Evolutionary conservation across 2,888 invertebrate genomes (phyloP).

Genomic region (Dorcus parallelipipedus): DNA sequence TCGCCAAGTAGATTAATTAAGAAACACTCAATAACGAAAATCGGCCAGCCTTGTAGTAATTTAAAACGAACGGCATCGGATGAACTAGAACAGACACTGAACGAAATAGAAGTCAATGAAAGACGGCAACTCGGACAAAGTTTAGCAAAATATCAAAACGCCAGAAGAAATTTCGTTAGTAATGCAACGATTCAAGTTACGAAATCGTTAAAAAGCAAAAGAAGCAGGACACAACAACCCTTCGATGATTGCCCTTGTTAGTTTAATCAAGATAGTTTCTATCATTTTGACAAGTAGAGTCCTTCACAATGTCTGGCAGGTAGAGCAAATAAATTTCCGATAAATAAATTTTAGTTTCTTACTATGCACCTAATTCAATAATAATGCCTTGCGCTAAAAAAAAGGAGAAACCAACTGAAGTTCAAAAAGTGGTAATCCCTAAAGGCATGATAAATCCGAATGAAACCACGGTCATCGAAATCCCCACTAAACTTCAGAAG

Average conservation of each 20-base stretch:
- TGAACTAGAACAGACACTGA: constrained; percentile 3
- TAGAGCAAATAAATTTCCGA: constrained; percentile 2
- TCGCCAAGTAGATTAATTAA: no score
- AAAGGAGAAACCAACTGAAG: constrained; percentile 11
- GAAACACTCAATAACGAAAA: no score
- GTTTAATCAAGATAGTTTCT: constrained; percentile 1
- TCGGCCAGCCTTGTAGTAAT: no score
- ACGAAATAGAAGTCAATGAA: constrained; percentile 8
- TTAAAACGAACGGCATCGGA: not conserved
- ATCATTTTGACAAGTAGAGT: constrained; percentile 11
- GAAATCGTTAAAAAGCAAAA: not conserved
- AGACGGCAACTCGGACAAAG: constrained; percentile 6
- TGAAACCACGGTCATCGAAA: constrained; percentile 41
- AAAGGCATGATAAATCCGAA: constrained; percentile 38
- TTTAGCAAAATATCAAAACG: constrained; percentile 14
- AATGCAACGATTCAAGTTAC: constrained; percentile 7
- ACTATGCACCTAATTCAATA: constrained; percentile 8
- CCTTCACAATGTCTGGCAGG: constrained; percentile 13
- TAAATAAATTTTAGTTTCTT: constrained; percentile 10
- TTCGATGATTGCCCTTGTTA: not conserved
- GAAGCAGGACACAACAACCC: not conserved
- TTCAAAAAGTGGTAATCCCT: constrained; percentile 38
- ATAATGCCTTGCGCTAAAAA: constrained; percentile 14
- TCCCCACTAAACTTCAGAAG: constrained; percentile 32
- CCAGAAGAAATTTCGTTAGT: constrained; percentile 14